Evolutionary conservation across 2,888 invertebrate genomes (phyloP).

Genomic region (Icerya purchasi): DNA sequence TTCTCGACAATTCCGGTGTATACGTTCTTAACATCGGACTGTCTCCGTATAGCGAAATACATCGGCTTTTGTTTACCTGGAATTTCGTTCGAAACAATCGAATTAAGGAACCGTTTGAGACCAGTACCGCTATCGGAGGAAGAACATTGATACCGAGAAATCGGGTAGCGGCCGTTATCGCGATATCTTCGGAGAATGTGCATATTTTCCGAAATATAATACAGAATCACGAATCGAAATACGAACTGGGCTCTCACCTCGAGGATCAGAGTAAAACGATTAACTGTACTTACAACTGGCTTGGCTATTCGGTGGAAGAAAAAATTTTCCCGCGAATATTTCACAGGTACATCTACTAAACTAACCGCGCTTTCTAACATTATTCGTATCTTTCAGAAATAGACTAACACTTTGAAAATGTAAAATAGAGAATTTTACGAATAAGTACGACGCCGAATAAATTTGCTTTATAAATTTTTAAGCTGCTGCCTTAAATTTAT

Average conservation of each 20-base stretch:
- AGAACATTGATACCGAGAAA: slow-evolving; percentile 66
- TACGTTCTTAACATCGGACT: slow-evolving; percentile 74
- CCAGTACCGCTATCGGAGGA: slow-evolving; percentile 23
- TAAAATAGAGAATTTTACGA: not conserved
- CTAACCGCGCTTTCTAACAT: no score
- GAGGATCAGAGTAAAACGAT: slow-evolving; percentile 81
- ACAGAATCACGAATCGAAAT: slow-evolving; percentile 69
- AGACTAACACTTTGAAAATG: no score
- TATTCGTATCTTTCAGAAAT: no score
- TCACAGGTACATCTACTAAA: slow-evolving; percentile 30
- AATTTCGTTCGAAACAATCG: slow-evolving; percentile 72
- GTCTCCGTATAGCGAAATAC: slow-evolving; percentile 61
- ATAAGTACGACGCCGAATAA: no score
- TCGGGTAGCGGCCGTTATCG: slow-evolving; percentile 76
- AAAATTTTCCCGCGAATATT: slow-evolving; percentile 53
- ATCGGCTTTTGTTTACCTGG: slow-evolving; percentile 61
- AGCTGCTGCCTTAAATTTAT: no score
- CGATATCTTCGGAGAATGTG: slow-evolving; percentile 77
- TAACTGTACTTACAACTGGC: slow-evolving; percentile 88
- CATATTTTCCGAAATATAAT: slow-evolving; percentile 75
- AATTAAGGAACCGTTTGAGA: slow-evolving; percentile 62
- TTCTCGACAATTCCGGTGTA: slow-evolving; percentile 66
- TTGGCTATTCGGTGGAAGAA: slow-evolving; percentile 53
- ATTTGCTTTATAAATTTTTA: no score
- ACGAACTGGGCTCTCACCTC: slow-evolving; percentile 87